These are phyloP conservation scores for Hydrolagus colliei DNA, from an alignment of 2,797 vertebrate species.

Conservation along the genomic window DNA sequence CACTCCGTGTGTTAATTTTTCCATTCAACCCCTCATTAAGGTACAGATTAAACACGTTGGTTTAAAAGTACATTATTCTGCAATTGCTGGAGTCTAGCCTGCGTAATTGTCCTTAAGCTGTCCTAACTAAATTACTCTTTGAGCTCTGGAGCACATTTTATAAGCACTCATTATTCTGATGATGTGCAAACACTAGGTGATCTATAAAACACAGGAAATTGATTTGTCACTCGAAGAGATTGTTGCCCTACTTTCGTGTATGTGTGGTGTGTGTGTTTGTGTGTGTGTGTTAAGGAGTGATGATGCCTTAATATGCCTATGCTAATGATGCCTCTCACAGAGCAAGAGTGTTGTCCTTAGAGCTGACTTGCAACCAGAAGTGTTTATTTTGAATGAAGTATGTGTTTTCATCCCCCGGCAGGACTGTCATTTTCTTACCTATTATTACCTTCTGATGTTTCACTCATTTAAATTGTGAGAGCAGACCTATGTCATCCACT, in stretches of 20 bases:
- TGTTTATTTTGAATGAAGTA: too few species aligned
- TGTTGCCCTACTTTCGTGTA: background rate
- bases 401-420: too few species aligned
- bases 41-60: background rate
- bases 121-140: constrained; percentile 18
- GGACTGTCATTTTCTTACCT: too few species aligned
- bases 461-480: too few species aligned
- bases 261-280: background rate
- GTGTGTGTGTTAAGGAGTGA: too few species aligned
- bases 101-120: constrained; percentile 21
- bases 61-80: constrained; percentile 27
- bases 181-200: background rate
- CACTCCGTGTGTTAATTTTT: background rate
- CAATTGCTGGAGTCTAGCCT: background rate
- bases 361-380: too few species aligned
- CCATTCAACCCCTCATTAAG: background rate
- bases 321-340: too few species aligned
- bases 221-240: background rate
- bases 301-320: too few species aligned
- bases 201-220: background rate
- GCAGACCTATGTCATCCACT: too few species aligned
- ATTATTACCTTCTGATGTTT: too few species aligned
- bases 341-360: too few species aligned
- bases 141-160: background rate
- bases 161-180: background rate